Percentiles rank a stretch among this genome's conserved stretches.
phyloP scores from a whole-genome alignment of 2,888 invertebrate genomes.

The Nezara viridula region DNA sequence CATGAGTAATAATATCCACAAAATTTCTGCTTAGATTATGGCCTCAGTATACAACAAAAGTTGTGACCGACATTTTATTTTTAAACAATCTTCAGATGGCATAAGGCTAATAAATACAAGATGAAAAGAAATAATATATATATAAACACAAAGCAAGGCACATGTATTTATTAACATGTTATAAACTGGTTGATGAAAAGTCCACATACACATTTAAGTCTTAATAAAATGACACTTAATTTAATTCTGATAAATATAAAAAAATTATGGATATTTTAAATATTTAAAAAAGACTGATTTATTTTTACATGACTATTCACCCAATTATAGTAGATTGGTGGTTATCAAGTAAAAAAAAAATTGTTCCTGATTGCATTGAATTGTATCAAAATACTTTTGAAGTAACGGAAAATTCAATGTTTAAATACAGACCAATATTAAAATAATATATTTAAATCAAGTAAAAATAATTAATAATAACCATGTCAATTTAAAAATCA shows the following conservation, averaged over 20 bases:
- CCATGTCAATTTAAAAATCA: too few relatives aligned
- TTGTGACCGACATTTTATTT: background rate
- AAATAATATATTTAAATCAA: background rate
- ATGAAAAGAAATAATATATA: background rate
- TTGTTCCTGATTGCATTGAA: too few relatives aligned
- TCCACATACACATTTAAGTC: background rate
- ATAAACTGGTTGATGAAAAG: background rate
- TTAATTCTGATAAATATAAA: background rate
- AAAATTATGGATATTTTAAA: background rate
- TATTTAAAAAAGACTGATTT: background rate
- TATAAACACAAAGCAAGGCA: background rate
- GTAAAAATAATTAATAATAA: background rate
- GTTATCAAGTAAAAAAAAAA: background rate
- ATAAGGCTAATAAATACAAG: constrained; percentile 7
- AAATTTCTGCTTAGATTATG: background rate
- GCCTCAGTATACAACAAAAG: background rate
- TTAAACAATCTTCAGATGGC: background rate
- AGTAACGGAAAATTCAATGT: too few relatives aligned
- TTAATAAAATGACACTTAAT: background rate
- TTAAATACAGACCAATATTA: too few relatives aligned
- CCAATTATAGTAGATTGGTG: background rate
- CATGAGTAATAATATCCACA: background rate
- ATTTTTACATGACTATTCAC: background rate
- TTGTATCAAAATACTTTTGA: too few relatives aligned
- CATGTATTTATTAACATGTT: background rate